phyloP scores from a whole-genome alignment of 2,797 vertebrate species.

The Masticophis lateralis region DNA sequence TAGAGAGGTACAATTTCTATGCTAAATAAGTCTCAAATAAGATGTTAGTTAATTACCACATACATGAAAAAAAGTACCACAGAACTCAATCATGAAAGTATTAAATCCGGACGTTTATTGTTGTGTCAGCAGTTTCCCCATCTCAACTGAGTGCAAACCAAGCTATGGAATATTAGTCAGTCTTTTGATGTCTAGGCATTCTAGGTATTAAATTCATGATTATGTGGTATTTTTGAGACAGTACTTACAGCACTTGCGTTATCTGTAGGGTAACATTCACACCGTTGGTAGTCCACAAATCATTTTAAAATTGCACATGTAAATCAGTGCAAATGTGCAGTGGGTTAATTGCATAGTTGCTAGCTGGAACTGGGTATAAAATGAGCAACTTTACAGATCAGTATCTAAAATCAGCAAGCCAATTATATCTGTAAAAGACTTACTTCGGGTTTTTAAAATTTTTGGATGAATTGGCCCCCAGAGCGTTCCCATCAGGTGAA shows the following conservation, averaged over 20 bases:
- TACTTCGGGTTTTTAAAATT: background rate
- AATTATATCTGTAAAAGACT: background rate
- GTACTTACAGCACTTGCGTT: background rate
- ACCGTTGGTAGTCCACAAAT: background rate
- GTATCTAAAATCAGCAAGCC: background rate
- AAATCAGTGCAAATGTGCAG: background rate
- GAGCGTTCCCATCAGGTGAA: background rate
- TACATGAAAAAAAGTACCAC: background rate
- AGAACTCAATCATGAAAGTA: background rate
- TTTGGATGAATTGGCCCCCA: background rate
- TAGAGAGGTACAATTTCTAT: background rate
- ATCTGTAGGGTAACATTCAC: background rate
- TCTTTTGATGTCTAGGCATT: background rate
- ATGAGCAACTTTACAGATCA: background rate
- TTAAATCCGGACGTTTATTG: background rate
- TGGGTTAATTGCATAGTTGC: conserved; percentile 17
- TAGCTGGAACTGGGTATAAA: background rate
- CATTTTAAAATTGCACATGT: background rate
- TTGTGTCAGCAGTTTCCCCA: fast-evolving
- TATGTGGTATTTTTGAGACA: background rate
- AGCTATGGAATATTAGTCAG: fast-evolving
- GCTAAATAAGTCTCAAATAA: background rate
- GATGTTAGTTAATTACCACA: background rate
- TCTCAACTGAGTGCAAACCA: fast-evolving
- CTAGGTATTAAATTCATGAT: fast-evolving